Conservation (phyloP, 23 tunicate species). For the Ciona savignyi region DNA sequence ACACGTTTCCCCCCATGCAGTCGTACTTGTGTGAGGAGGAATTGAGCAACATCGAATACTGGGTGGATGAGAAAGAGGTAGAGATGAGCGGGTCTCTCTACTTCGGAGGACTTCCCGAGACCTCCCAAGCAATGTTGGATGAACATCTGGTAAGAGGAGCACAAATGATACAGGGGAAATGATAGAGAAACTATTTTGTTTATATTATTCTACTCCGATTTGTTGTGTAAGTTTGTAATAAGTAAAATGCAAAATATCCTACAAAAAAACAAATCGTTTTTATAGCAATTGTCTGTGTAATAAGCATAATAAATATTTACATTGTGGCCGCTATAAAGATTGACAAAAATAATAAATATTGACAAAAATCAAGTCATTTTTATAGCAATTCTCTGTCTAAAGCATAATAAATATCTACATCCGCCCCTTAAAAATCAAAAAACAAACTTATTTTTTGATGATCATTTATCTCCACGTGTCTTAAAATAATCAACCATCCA, state of each 20-base stretch:
- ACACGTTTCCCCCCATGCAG: neutral
- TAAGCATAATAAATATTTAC: too few relatives aligned
- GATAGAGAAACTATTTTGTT: too few relatives aligned
- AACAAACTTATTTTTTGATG: too few relatives aligned
- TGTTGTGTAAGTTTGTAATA: too few relatives aligned
- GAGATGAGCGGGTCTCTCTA: conserved; percentile 16
- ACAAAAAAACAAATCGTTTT: neutral
- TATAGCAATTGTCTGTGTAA: too few relatives aligned
- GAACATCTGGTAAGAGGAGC: conserved; percentile 44
- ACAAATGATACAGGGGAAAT: neutral
- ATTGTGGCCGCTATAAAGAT: too few relatives aligned
- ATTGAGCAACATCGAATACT: conserved; percentile 16
- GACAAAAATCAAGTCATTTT: neutral
- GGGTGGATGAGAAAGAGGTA: conserved; percentile 53
- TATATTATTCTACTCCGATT: too few relatives aligned
- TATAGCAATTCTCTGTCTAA: neutral
- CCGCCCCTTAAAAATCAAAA: too few relatives aligned
- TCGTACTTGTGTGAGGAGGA: conserved; percentile 5
- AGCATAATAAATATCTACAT: too few relatives aligned
- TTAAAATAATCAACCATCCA: too few relatives aligned
- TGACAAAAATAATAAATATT: neutral
- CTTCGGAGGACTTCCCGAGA: conserved; percentile 81
- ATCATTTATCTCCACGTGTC: too few relatives aligned
- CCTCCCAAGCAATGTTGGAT: conserved; percentile 45
- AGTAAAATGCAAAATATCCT: too few relatives aligned